phyloP scores from a whole-genome alignment of 2,888 invertebrate genomes.

The Calephelis perditalis region DNA sequence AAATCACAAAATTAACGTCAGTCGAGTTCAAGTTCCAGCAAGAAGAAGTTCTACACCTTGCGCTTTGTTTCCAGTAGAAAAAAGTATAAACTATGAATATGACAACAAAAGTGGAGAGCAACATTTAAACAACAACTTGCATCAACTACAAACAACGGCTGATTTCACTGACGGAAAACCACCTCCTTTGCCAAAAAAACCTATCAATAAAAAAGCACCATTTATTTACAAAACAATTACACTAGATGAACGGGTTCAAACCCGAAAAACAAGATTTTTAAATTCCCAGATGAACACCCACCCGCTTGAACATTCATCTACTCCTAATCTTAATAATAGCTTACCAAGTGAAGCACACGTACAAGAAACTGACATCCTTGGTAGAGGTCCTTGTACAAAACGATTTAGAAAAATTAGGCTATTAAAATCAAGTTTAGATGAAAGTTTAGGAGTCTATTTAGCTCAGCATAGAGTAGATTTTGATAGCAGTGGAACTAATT shows the following conservation, averaged over 20 bases:
- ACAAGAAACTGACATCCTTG: constrained; percentile 61
- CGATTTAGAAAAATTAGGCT: constrained; percentile 82
- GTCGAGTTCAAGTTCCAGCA: constrained; percentile 58
- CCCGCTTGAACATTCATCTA: constrained; percentile 52
- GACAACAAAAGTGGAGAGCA: constrained; percentile 49
- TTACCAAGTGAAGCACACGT: constrained; percentile 48
- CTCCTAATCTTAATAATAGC: constrained; percentile 47
- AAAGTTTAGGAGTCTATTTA: constrained; percentile 84
- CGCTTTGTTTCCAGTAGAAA: constrained; percentile 64
- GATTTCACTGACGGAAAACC: constrained; percentile 63
- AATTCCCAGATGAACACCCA: constrained; percentile 55
- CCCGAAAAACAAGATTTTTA: constrained; percentile 69
- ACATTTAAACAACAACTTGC: constrained; percentile 32
- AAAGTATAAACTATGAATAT: constrained; percentile 51
- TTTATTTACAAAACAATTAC: constrained; percentile 68
- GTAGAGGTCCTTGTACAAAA: constrained; percentile 79
- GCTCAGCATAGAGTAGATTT: constrained; percentile 81
- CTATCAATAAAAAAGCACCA: constrained; percentile 59
- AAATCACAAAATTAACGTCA: constrained; percentile 65
- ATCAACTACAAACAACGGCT: constrained; percentile 33
- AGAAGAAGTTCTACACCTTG: constrained; percentile 70
- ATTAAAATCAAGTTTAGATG: constrained; percentile 81
- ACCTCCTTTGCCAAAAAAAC: constrained; percentile 70
- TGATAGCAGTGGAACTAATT: constrained; percentile 68
- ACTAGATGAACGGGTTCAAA: constrained; percentile 69